These are phyloP conservation scores for Chelonus insularis DNA, from an alignment of 1,140 invertebrate species.

Conservation along the genomic window DNA sequence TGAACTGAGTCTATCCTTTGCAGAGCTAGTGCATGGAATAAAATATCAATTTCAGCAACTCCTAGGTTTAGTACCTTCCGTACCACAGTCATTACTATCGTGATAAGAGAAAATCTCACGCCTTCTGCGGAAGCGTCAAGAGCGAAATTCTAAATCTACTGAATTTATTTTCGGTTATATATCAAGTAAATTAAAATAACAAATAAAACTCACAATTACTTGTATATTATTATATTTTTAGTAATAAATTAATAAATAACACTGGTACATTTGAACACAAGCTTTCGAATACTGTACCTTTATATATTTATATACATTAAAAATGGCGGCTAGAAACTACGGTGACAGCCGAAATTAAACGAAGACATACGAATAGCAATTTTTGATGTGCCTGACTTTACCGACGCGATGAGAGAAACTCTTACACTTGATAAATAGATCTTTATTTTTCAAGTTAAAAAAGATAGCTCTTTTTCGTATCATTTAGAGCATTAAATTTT, in stretches of 20 bases:
- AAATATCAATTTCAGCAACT: too few relatives aligned
- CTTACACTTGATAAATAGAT: too few relatives aligned
- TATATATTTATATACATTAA: background rate
- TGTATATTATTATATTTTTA: background rate
- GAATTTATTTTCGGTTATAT: background rate
- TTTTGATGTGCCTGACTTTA: background rate
- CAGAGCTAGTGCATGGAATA: too few relatives aligned
- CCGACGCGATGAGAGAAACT: too few relatives aligned
- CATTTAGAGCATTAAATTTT: conserved; percentile 1
- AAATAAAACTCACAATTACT: background rate
- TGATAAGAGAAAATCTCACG: too few relatives aligned
- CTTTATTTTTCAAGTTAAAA: background rate
- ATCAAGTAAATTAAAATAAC: background rate
- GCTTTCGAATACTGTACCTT: background rate
- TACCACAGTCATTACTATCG: background rate
- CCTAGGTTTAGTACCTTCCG: too few relatives aligned
- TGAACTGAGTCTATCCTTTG: too few relatives aligned
- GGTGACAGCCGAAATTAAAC: background rate
- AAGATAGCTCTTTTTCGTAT: background rate
- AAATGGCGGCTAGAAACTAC: background rate
- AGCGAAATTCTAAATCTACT: conserved; percentile 18
- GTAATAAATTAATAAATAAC: too few relatives aligned
- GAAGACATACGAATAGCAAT: too few relatives aligned
- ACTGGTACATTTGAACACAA: background rate
- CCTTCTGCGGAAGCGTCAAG: background rate